Evolutionary conservation across 2,888 invertebrate genomes (phyloP).

Genomic region (Caenorhabditis virilis): DNA sequence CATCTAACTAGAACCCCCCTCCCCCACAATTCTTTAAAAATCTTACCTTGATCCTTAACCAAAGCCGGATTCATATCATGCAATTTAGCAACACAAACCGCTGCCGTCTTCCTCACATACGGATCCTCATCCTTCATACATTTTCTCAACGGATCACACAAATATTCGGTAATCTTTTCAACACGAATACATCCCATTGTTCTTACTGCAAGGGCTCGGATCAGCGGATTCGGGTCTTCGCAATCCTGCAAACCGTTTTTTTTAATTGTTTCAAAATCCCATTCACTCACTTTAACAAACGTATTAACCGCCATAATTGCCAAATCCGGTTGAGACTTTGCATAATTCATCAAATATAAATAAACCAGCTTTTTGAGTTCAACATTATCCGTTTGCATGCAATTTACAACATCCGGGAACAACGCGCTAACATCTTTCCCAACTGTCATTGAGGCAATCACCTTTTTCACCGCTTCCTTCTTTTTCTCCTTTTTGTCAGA

Average conservation of each 20-base stretch:
- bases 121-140: slow-evolving; percentile 86
- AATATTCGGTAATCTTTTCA: slow-evolving; percentile 98
- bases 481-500: slow-evolving; percentile 99
- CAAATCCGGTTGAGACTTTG: slow-evolving; percentile 99
- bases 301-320: slow-evolving; percentile 99
- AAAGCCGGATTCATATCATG: slow-evolving; percentile 87
- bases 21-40: not conserved
- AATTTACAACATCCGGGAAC: slow-evolving; percentile 98
- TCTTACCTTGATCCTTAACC: slow-evolving; percentile 77
- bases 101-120: slow-evolving; percentile 96
- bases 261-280: slow-evolving; percentile 2
- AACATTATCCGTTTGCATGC: slow-evolving; percentile 99
- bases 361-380: slow-evolving; percentile 98
- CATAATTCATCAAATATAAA: slow-evolving; percentile 98
- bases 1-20: too few relatives aligned
- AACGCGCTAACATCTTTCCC: slow-evolving; percentile 96
- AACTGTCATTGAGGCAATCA: slow-evolving; percentile 99
- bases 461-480: slow-evolving; percentile 99
- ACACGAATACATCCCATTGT: slow-evolving; percentile 99
- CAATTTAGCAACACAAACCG: slow-evolving; percentile 97
- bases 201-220: slow-evolving; percentile 93
- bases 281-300: slow-evolving; percentile 88
- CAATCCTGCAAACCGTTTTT: slow-evolving; percentile 79
- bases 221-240: slow-evolving; percentile 98
- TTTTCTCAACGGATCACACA: slow-evolving; percentile 93